Conservation (phyloP, 1,140 invertebrate genomes). For the Sycobia sp. region DNA sequence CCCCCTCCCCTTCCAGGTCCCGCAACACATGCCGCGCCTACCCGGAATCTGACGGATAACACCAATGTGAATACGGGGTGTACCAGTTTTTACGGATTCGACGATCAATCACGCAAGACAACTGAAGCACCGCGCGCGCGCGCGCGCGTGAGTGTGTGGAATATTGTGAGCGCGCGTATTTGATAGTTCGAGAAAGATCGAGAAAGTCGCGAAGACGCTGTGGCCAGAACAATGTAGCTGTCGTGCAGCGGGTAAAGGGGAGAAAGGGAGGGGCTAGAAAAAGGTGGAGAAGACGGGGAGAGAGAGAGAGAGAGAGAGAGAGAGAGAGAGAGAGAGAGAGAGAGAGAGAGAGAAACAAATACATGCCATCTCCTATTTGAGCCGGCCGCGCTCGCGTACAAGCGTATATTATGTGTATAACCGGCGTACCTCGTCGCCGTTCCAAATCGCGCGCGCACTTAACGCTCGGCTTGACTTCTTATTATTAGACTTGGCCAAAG, state of each 20-base stretch:
- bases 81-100: too few relatives aligned
- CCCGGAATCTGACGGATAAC: not conserved
- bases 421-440: not conserved
- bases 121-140: too few relatives aligned
- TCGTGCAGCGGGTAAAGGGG: too few relatives aligned
- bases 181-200: not conserved
- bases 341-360: too few relatives aligned
- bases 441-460: constrained; percentile 14
- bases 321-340: too few relatives aligned
- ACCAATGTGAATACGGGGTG: too few relatives aligned
- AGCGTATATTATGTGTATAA: too few relatives aligned
- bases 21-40: not conserved
- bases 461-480: constrained; percentile 49
- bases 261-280: too few relatives aligned
- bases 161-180: not conserved
- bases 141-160: not conserved
- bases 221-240: too few relatives aligned
- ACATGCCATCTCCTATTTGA: too few relatives aligned
- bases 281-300: not conserved
- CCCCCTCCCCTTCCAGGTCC: too few relatives aligned
- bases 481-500: constrained; percentile 55
- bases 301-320: constrained; percentile 18
- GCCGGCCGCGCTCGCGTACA: not conserved
- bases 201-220: not conserved
- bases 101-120: not conserved